Evolutionary conservation across 1,140 invertebrate species (phyloP).

Genomic region (Aphis gossypii): DNA sequence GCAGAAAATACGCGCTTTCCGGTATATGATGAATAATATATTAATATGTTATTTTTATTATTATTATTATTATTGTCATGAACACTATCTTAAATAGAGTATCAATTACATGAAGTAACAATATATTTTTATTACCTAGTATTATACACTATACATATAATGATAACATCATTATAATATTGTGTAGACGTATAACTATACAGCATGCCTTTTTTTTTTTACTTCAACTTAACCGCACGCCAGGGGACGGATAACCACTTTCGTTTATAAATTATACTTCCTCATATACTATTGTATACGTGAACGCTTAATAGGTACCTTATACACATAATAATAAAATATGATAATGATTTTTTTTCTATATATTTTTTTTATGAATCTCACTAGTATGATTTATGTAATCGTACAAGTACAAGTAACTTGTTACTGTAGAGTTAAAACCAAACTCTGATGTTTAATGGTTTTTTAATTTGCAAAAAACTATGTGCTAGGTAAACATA

Average conservation of each 20-base stretch:
- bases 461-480: not conserved
- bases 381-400: not conserved
- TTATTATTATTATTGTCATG: constrained; percentile 18
- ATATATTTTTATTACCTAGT: not conserved
- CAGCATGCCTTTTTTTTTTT: not conserved
- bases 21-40: constrained; percentile 10
- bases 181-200: constrained; percentile 4
- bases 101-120: constrained; percentile 15
- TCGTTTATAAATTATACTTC: not conserved
- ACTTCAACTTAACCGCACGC: not conserved
- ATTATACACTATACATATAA: not conserved
- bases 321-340: not conserved
- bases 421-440: not conserved
- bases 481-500: not conserved
- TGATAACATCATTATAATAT: constrained; percentile 19
- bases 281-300: not conserved
- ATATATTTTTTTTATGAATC: not conserved
- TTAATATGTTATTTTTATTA: not conserved
- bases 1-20: constrained; percentile 5
- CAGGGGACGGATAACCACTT: not conserved
- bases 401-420: not conserved
- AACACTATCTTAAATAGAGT: constrained; percentile 14
- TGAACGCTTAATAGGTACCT: no score
- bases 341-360: not conserved
- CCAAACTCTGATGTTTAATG: not conserved